Evolutionary conservation across 2,113 vertebrate genomes (phyloP), one percentile per base, ranked within the genome.

Genomic region (Marmota flaviventris): DNA sequence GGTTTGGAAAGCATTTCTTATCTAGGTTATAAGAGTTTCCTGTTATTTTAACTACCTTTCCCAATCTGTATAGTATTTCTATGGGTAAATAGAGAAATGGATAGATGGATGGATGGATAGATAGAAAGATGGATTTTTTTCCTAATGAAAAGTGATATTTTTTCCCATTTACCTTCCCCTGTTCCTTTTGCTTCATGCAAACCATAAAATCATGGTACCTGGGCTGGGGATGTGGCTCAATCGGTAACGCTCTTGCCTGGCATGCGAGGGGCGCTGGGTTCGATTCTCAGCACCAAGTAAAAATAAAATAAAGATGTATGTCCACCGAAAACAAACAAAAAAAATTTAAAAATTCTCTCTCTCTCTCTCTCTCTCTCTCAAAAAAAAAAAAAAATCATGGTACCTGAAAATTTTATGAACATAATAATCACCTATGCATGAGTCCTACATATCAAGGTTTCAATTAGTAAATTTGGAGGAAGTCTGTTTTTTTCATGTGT

Each of bases 171-270:
- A 91, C 5, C 7, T 79, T 7, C 4, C n/a, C 6, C 17, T 51
- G 24, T 6, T 8, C 17, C 29, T 85, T 94, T 67, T 32, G 3
- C 7, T 83, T 58, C 48, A 17, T 73, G 9, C 22, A 63, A 83
- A 45, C 34, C n/a, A 63, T 12, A 58, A 25, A 7, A 73, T 48
- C 4, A 51, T 34, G 29, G 16, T 12, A 6, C 12, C 63, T 45
- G 45, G 45, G 45, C 45, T 45, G 45, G 5, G 8, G 45, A 9
- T 45, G 45, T 45, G 45, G 45, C 45, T 45, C 45, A 45, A 45
- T 8, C 8, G 8, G 45, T 45, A 45, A 9, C 1, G 1, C 8
- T 1, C 45, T 45, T 1, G 1, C 45, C 45, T 45, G 45, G 45
- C 45, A 45, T 45, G 45, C 45, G 0, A 1, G 1, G 45, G 45